Conservation (phyloP, 1,140 invertebrate genomes). For the Stenopsyche tienmushanensis region DNA sequence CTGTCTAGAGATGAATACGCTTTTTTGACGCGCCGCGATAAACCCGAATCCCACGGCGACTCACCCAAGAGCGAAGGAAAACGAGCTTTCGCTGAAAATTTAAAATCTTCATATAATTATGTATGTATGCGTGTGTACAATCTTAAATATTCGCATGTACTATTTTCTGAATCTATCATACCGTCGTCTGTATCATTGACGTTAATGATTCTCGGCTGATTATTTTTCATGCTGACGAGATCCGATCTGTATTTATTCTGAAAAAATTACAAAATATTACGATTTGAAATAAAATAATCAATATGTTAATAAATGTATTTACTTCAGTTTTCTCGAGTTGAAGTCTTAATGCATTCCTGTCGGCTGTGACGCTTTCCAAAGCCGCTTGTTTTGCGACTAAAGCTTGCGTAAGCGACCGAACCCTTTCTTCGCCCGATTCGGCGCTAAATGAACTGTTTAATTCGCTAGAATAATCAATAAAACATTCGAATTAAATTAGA, state of each 20-base stretch:
- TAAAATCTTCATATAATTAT: neutral
- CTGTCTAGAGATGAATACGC: conserved; percentile 75
- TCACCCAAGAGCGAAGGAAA: conserved; percentile 73
- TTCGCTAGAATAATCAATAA: conserved; percentile 16
- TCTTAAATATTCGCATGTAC: no score
- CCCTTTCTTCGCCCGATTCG: conserved; percentile 39
- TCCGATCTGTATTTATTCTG: conserved; percentile 56
- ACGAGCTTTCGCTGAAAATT: conserved; percentile 57
- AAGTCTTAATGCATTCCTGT: conserved; percentile 75
- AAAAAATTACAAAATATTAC: conserved; percentile 34
- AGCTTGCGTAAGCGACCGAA: conserved; percentile 73
- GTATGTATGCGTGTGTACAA: neutral
- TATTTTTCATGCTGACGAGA: conserved; percentile 47
- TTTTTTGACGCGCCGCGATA: conserved; percentile 75
- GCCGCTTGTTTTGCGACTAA: conserved; percentile 79
- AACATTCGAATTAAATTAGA: neutral
- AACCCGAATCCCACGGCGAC: conserved; percentile 74
- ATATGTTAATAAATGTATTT: conserved; percentile 14
- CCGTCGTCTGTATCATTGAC: conserved; percentile 69
- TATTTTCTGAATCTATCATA: conserved; percentile 43
- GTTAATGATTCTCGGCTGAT: conserved; percentile 52
- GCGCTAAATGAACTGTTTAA: conserved; percentile 24
- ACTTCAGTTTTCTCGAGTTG: conserved; percentile 80
- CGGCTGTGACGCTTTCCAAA: conserved; percentile 73
- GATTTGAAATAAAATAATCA: conserved; percentile 2